Base-by-base conservation (phyloP, 2,888 invertebrate species). In the Perdita meconis region DNA sequence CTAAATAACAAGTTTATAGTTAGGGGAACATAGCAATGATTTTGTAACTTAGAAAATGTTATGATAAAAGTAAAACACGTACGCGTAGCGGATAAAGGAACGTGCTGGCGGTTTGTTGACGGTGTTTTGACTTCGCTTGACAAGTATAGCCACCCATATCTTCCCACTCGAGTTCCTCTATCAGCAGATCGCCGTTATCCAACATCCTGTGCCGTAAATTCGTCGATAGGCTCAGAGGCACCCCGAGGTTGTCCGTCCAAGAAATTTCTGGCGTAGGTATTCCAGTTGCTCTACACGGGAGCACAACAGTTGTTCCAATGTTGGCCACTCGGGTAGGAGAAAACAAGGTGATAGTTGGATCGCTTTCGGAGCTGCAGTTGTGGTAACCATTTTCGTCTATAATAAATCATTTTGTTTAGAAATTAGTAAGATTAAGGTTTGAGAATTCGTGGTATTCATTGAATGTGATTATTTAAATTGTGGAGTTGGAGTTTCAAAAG, bases 131-230 rank as follows among this genome's bases (percentile, higher is more conserved):
- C 12, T 80, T 94, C 0, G 96, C 96, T 13, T 95, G 93, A 90
- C 98, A 98, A 0, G 94, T 95, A 91, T 95, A 97, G 22, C 94
- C 94, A 4, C 97, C 98, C 97, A 97, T 97, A 86, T 97, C 96
- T 10, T 93, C 92, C 96, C 97, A 98, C 50, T 93, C 93, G 6
- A 97, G 93, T 12, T 94, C 93, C 22, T 94, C 93, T 84, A 98
- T 96, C 47, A 96, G 89, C 30, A 98, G 93, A 85, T 96, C 96
- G 0, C 98, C 98, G 85, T 95, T 95, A 2, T 95, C 94, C 73
- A 96, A 93, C 74, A 92, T 79, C 80, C 83, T 87, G 69, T 85
- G 90, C 22, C 91, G 88, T 1, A 86, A 73, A 66, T 75, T 74
- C 22, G 75, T 69, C 3, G 73, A 55, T 4, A 53, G 1, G 19